A percentile compares a stretch with the other conserved stretches of the same genome.
These are phyloP conservation scores for Drosophila yakuba DNA, from an alignment of 1,140 invertebrate genomes.

Conservation along the genomic window DNA sequence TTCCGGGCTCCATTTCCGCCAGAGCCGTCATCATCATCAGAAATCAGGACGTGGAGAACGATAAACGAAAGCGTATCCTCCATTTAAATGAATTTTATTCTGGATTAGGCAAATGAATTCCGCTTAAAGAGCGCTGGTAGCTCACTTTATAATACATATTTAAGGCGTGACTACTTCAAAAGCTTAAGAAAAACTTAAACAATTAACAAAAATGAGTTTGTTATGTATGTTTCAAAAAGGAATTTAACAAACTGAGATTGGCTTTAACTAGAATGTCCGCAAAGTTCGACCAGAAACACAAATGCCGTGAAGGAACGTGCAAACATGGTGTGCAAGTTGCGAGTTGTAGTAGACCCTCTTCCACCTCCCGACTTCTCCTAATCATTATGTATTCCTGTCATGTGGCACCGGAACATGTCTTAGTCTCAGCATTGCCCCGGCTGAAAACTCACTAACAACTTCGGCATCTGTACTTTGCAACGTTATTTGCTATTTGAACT, in stretches of 20 bases:
- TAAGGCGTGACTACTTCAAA: too few relatives aligned
- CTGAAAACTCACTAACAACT: background rate
- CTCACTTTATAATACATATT: too few relatives aligned
- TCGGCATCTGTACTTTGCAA: background rate
- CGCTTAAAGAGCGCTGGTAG: too few relatives aligned
- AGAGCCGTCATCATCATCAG: background rate
- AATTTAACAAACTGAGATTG: background rate
- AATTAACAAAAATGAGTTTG: too few relatives aligned
- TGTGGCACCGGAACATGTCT: background rate
- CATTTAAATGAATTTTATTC: too few relatives aligned
- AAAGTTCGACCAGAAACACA: background rate
- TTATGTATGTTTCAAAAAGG: too few relatives aligned
- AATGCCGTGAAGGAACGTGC: background rate
- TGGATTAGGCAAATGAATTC: too few relatives aligned
- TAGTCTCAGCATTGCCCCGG: background rate
- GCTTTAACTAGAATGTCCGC: background rate
- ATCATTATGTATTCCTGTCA: background rate
- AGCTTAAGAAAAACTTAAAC: too few relatives aligned
- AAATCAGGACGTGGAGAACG: background rate
- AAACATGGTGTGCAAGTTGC: background rate
- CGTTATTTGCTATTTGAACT: background rate
- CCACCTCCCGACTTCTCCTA: background rate
- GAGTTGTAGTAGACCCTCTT: background rate
- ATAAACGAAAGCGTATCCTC: background rate
- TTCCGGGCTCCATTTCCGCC: background rate